Evolutionary conservation across 2,888 invertebrate species (phyloP).

Genomic region (Parnassius smintheus): DNA sequence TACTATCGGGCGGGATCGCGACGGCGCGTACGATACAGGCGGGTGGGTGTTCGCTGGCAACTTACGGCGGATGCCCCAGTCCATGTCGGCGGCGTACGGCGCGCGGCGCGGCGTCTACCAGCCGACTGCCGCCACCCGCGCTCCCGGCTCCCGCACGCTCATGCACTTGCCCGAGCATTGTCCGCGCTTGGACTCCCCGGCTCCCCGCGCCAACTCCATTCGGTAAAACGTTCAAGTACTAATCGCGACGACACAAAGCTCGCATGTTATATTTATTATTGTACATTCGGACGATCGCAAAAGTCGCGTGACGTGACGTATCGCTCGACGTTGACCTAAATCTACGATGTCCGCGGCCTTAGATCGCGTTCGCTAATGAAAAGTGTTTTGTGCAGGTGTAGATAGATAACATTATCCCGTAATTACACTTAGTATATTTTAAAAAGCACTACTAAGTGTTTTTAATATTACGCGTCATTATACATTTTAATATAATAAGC

Average conservation of each 20-base stretch:
- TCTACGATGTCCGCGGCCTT: constrained; percentile 4
- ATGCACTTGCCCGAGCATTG: constrained; percentile 53
- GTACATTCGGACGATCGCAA: constrained; percentile 14
- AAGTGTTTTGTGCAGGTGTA: constrained; percentile 2
- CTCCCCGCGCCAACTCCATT: constrained; percentile 30
- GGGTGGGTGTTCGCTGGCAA: constrained; percentile 35
- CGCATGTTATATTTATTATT: constrained; percentile 16
- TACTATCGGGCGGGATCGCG: constrained; percentile 69
- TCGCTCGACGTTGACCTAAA: constrained; percentile 11
- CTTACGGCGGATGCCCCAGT: constrained; percentile 81
- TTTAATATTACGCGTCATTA: too few species aligned
- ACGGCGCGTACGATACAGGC: constrained; percentile 38
- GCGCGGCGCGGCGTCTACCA: constrained; percentile 72
- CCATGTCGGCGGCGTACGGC: constrained; percentile 65
- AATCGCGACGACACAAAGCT: constrained; percentile 32
- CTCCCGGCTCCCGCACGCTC: constrained; percentile 63
- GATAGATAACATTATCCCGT: not conserved
- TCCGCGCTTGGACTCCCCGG: constrained; percentile 41
- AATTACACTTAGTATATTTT: not conserved
- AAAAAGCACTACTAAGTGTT: not conserved
- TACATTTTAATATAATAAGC: too few species aligned
- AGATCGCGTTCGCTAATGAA: constrained; percentile 5
- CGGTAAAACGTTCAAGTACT: not conserved
- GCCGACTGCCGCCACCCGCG: constrained; percentile 70
- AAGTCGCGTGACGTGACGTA: constrained; percentile 7